Base-by-base conservation (phyloP, 2,888 invertebrate species). In the Drosophila mimica region DNA sequence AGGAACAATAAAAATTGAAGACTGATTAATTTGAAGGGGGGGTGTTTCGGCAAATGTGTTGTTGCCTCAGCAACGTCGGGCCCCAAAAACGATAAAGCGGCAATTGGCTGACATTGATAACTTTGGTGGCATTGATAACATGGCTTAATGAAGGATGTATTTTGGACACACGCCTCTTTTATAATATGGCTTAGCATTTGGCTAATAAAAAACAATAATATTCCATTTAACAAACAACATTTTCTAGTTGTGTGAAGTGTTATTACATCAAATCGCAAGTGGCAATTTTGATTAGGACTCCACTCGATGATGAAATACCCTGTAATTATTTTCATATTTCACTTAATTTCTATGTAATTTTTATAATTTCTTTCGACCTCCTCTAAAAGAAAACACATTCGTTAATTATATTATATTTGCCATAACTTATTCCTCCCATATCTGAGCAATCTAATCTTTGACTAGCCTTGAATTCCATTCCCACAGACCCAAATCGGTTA, bases 11-110 rank as follows among this genome's bases (percentile, higher is more conserved):
- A n/a, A 30, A 61, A 46, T 46, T 70, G 54, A 49, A 61, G 59
- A 17, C 59, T 66, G 74, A 83, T 74, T 83, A 82, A 81, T 89
- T 86, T 73, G 86, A 30, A 40, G 64, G 38, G 57, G 13, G 30
- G 34, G n/a, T n/a, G n/a, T 48, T 17, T 54, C 20, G 34, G 36
- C 25, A 49, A 51, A 36, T 43, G 38, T 33, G 25, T 20, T 34
- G 53, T 40, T 48, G 52, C 60, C 57, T 61, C 79, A 68, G 61
- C 69, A 56, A 52, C 65, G 33, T 30, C 33, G 48, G 30, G 17
- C 40, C 30, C 40, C 17, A 51, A 49, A 51, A 49, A 34, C 20
- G 30, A 43, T 40, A 56, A 20, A 36, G 64, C 17, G 9, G 28
- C 58, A 36, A 48, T 57, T 57, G 30, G 33, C 60, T 58, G 68